Evolutionary conservation across 2,797 vertebrate genomes (phyloP), one percentile per base, ranked within the genome.

Genomic region (Psittacula derbiana): DNA sequence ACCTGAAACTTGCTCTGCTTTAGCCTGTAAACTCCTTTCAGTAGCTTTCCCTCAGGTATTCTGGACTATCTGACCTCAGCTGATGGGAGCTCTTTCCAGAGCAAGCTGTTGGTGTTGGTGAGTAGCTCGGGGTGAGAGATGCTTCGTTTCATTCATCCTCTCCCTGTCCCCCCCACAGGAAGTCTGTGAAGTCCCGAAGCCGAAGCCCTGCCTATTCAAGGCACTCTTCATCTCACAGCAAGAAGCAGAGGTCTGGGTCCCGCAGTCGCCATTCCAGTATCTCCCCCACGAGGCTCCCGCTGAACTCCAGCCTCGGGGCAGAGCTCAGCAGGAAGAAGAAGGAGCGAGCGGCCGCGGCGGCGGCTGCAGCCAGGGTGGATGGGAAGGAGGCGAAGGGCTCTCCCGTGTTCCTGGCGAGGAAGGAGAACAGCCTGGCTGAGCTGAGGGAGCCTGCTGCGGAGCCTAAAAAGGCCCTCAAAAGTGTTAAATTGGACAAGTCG

Each of bases 281-380:
- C 86, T 99, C 99, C 15, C 99, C 93, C 70, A 98, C 98, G 6
- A 98, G 98, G 61, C 98, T 99, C 69, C 99, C 99, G 0, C 98
- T 99, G 28, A 99, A 99, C 96, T 99, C 99, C 91, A 99, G 99
- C 86, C 98, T 99, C 27, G 99, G 99, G 33, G 99, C 99, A 15
- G 99, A 99, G 96, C 98, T 99, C 73, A 99, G 97, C 91, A 98
- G 99, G 53, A 98, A 98, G 95, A 99, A 99, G 94, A 99, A 99
- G 97, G 99, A 99, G 88, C 98, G 99, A 10, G 99, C 99, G 46
- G 99, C 99, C 0, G 99, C 99, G 0, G 99, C 98, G 0, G 99
- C 99, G 0, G 99, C 99, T 0, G 99, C 99, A 0, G 98, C 98
- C 74, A 98, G 97, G 91, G 97, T 97, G 93, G 98, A 98, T 19